A percentile compares a stretch with the other conserved stretches of the same genome.
phyloP scores from a whole-genome alignment of 2,797 vertebrate species.

The Epinephelus coioides region DNA sequence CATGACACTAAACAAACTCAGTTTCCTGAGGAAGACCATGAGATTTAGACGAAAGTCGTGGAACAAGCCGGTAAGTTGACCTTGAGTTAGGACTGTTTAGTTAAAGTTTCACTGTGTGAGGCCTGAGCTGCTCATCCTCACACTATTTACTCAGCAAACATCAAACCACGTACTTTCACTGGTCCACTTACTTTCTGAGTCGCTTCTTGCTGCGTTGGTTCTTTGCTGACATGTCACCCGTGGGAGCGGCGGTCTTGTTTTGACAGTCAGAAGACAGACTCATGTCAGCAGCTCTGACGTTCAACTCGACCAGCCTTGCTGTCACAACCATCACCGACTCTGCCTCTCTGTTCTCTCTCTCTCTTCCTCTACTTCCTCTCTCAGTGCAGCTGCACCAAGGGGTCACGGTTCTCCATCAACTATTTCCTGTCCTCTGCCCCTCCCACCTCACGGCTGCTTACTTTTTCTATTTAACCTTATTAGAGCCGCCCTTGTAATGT shows the following conservation, averaged over 20 bases:
- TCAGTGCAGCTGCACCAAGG: slow-evolving; percentile 59
- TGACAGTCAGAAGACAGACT: slow-evolving; percentile 73
- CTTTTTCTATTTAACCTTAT: slow-evolving; percentile 24
- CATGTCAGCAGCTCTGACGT: slow-evolving; percentile 69
- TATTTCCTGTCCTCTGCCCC: slow-evolving; percentile 75
- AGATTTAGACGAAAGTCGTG: accelerated
- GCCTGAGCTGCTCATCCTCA: neutral
- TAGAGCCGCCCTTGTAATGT: neutral
- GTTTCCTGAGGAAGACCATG: neutral
- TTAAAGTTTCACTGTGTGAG: neutral
- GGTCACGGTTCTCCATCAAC: slow-evolving; percentile 59
- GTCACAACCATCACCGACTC: slow-evolving; percentile 59
- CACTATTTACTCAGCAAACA: neutral
- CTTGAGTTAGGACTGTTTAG: neutral
- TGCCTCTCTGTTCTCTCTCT: slow-evolving; percentile 17
- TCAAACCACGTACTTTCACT: neutral
- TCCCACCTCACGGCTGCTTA: slow-evolving; percentile 7
- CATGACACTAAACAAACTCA: neutral
- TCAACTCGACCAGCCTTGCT: slow-evolving; percentile 34
- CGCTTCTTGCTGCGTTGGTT: slow-evolving; percentile 59
- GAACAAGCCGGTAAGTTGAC: neutral
- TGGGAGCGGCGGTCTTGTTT: slow-evolving; percentile 61
- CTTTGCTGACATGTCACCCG: slow-evolving; percentile 73
- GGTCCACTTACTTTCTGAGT: slow-evolving; percentile 79
- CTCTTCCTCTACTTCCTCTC: slow-evolving; percentile 70